These are phyloP conservation scores for Xestia sexstrigata DNA, from an alignment of 2,888 invertebrate genomes.

Conservation along the genomic window DNA sequence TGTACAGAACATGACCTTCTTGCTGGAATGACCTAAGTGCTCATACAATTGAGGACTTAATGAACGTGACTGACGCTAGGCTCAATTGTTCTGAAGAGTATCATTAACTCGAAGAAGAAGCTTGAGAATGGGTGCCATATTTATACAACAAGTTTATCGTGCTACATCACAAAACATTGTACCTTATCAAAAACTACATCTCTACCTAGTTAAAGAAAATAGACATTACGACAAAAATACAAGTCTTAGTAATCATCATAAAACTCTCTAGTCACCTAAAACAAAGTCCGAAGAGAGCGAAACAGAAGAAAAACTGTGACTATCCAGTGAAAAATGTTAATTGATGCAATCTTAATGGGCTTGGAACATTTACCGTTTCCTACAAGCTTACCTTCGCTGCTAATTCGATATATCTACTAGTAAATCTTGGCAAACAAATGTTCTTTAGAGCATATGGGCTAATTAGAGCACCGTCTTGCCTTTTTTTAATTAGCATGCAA, in stretches of 20 bases:
- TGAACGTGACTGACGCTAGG: background rate
- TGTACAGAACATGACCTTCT: background rate
- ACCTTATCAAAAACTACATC: background rate
- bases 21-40: background rate
- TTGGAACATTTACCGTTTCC: conserved; percentile 59
- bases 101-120: background rate
- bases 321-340: conserved; percentile 46
- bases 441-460: conserved; percentile 53
- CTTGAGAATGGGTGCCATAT: background rate
- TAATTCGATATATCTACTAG: conserved; percentile 63
- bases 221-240: background rate
- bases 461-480: conserved; percentile 52
- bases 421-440: conserved; percentile 55
- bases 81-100: background rate
- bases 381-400: conserved; percentile 39
- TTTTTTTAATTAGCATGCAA: conserved; percentile 62
- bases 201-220: too few relatives aligned
- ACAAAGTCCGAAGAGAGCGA: background rate
- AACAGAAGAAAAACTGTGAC: conserved; percentile 28
- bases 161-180: background rate
- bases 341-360: conserved; percentile 60
- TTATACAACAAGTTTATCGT: too few relatives aligned
- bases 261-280: conserved; percentile 2
- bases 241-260: background rate
- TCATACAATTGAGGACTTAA: background rate